A percentile compares a stretch with the other conserved stretches of the same genome.
Evolutionary conservation across 2,888 invertebrate species (phyloP).

Genomic region (Phyllotreta cruciferae): DNA sequence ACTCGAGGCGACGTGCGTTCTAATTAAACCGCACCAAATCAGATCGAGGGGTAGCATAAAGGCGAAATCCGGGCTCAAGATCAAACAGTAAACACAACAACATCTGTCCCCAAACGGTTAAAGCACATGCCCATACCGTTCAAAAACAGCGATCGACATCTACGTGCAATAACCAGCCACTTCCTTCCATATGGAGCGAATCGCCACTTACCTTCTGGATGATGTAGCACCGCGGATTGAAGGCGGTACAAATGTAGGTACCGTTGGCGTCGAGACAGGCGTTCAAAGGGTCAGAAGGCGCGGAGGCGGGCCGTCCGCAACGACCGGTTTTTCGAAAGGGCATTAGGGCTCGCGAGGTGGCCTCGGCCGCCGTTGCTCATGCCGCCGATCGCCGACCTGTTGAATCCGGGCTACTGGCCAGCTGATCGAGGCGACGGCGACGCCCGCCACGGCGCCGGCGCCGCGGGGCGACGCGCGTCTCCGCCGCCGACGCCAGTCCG

Average conservation of each 20-base stretch:
- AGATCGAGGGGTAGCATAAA: neutral
- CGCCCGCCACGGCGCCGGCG: slow-evolving; percentile 34
- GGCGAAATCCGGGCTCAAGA: neutral
- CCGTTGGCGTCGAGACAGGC: slow-evolving; percentile 65
- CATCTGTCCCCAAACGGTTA: neutral
- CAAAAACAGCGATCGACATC: neutral
- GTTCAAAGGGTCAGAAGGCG: slow-evolving; percentile 54
- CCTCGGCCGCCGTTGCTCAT: slow-evolving; percentile 54
- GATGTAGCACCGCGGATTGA: slow-evolving; percentile 69
- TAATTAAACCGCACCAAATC: too few species aligned
- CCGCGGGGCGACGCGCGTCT: slow-evolving; percentile 31
- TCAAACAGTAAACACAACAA: slow-evolving; percentile 9
- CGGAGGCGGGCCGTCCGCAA: slow-evolving; percentile 39
- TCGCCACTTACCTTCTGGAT: slow-evolving; percentile 67
- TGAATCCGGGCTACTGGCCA: slow-evolving; percentile 57
- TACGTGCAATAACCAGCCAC: slow-evolving; percentile 5
- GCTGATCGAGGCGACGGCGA: slow-evolving; percentile 54
- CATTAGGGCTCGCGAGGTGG: slow-evolving; percentile 57
- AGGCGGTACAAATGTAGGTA: slow-evolving; percentile 69
- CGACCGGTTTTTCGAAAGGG: slow-evolving; percentile 54
- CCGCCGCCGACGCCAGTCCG: slow-evolving; percentile 19
- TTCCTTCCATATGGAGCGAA: slow-evolving; percentile 24
- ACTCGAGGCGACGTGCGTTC: too few species aligned
- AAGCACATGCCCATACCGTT: slow-evolving; percentile 17
- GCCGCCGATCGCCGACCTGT: slow-evolving; percentile 63